These are phyloP conservation scores for Lingula anatina DNA, from an alignment of 2,888 invertebrate species.

Conservation along the genomic window DNA sequence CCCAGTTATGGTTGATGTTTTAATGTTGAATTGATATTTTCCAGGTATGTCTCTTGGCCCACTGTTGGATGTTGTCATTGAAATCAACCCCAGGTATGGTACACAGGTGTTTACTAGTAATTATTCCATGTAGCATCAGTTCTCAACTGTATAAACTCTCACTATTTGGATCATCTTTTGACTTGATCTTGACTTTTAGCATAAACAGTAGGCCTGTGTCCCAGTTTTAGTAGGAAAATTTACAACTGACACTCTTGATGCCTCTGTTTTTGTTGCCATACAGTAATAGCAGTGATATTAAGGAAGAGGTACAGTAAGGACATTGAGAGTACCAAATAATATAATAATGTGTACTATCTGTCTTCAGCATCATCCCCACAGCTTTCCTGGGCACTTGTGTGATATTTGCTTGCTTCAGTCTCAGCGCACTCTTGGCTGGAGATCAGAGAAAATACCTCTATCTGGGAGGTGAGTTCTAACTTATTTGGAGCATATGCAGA, in stretches of 20 bases:
- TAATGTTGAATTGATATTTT: no score
- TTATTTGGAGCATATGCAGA: no score
- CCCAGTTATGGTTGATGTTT: no score
- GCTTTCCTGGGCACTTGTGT: slow-evolving; percentile 79
- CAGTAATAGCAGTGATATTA: no score
- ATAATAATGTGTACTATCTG: no score
- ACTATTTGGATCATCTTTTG: not conserved
- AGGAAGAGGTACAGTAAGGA: no score
- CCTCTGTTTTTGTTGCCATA: not conserved
- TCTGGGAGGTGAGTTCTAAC: slow-evolving; percentile 65
- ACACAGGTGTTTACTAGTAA: not conserved
- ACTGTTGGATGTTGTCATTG: slow-evolving; percentile 71
- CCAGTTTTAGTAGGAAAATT: not conserved
- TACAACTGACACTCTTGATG: not conserved
- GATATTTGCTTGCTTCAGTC: slow-evolving; percentile 86
- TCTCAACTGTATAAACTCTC: not conserved
- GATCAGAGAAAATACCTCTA: slow-evolving; percentile 83
- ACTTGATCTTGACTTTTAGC: not conserved
- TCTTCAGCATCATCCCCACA: slow-evolving; percentile 73
- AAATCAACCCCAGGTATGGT: slow-evolving; percentile 65
- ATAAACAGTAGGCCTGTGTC: no score
- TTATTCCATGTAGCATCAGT: no score
- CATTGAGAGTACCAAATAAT: no score
- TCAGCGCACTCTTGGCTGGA: slow-evolving; percentile 77
- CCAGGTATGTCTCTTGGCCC: slow-evolving; percentile 84